Evolutionary conservation across 2,113 vertebrate genomes (phyloP), one percentile per base, ranked within the genome.

Genomic region (Psittacus erithacus): DNA sequence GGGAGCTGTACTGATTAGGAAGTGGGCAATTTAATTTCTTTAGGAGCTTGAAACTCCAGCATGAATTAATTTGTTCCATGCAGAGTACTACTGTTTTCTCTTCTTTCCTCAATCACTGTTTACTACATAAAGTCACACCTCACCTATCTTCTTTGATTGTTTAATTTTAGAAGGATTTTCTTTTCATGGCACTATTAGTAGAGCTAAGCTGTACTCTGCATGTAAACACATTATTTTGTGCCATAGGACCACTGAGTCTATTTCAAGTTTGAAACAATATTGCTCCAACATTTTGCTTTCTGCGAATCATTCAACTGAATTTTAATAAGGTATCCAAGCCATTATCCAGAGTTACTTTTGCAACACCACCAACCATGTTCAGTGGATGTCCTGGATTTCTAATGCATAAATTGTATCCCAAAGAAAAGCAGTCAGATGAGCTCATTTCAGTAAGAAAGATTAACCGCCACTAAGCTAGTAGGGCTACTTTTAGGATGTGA

Each of bases 21-120:
- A 98, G 65, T 81, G 65, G 86, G 94, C 86, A 97, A 98, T 97
- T 97, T 97, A 96, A 96, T 98, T 98, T 98, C 95, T 97, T 92
- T 81, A 95, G 81, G 52, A 96, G 80, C 68, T 20, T 95, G 92
- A 97, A 97, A 97, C 92, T 97, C 86, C 95, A 98, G 71, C 91
- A 95, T 92, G 95, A 97, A 97, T 97, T 97, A 97, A 98, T 98
- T 98, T 97, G 87, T 92, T 97, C 96, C 95, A 94, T 15, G 69
- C 96, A 92, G 95, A 96, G 93, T 91, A 95, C 88, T 93, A 92
- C 91, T 97, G 96, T 87, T 76, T 96, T 96, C 77, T 93, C 81
- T 95, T 96, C 96, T 97, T 97, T 93, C 69, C 39, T 97, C 95
- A 96, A 94, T 97, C 96, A 96, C 93, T 97, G 89, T 98, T 98